Base-by-base conservation (phyloP, 92 coral and sea anemone genomes). In the Parazoanthus swiftii region DNA sequence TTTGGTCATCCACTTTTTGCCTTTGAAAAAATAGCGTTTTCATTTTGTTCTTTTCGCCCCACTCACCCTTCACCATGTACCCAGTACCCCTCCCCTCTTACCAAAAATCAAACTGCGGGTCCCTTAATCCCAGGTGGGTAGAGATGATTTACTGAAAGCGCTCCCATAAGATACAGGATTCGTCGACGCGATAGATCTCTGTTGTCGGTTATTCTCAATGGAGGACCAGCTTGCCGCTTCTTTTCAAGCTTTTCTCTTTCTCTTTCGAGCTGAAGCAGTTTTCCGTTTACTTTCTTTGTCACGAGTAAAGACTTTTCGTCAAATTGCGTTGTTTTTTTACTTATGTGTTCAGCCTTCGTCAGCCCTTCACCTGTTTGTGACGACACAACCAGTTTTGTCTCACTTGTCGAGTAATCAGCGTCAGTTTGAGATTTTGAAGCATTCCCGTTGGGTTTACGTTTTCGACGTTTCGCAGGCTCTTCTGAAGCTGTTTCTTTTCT, bases 41-140 rank as follows among this genome's bases (percentile, higher is more conserved):
- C 33, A 29, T 29, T 29, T 29, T 59, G n/a, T 16, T 4, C n/a
- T 59, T 16, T 20, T 16, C 67, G 4, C 67, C 23, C 23, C 21
- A 59, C 67, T 5, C n/a, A 59, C 25, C 23, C 23, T 0, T 18
- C 68, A n/a, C 20, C 25, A 51, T 2, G 58, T 63, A 0, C n/a
- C 68, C 68, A 6, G 5, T 6, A 3, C 3, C 68, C 68, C 23
- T 75, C 43, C 51, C 8, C 48, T 11, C 67, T 25, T 35, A 50
- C 39, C 33, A 29, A 13, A 46, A 54, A 58, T 80, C 85, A 80
- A 80, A 51, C 13, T 0, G 18, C 35, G 1, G 71, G 72, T 14
- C 37, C n/a, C 48, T 42, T 80, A 5, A 44, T 29, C 26, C 87
- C 87, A 20, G 87, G 87, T 13, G 87, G 87, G 87, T 84, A 84